phyloP scores from a whole-genome alignment of 2,888 invertebrate species.

The Latrodectus hesperus region DNA sequence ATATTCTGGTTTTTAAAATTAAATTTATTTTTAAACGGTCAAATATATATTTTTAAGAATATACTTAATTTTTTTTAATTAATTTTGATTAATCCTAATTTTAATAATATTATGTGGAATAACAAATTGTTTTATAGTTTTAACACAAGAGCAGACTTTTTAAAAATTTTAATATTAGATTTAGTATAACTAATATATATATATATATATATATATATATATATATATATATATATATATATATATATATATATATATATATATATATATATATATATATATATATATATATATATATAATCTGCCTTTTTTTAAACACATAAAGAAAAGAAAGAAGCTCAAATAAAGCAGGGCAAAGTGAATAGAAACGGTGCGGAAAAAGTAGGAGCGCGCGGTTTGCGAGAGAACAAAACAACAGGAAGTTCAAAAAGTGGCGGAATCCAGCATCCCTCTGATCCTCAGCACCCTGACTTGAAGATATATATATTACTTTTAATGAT shows the following conservation, averaged over 20 bases:
- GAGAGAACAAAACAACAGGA: slow-evolving; percentile 65
- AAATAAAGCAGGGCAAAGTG: neutral
- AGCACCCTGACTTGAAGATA: slow-evolving; percentile 41
- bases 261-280: slow-evolving; percentile 1
- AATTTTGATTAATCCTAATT: too few relatives aligned
- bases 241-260: too few relatives aligned
- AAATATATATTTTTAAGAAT: too few relatives aligned
- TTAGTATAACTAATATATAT: slow-evolving; percentile 7
- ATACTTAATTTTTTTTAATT: too few relatives aligned
- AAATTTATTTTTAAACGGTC: too few relatives aligned
- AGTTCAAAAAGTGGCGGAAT: slow-evolving; percentile 44
- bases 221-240: neutral
- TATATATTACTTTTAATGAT: slow-evolving; percentile 62
- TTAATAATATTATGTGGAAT: too few relatives aligned
- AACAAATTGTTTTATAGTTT: too few relatives aligned
- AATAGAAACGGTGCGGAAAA: slow-evolving; percentile 3
- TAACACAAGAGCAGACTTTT: too few relatives aligned
- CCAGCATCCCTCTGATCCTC: slow-evolving; percentile 46
- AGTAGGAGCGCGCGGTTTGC: neutral
- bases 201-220: neutral
- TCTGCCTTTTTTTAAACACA: neutral
- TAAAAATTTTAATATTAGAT: too few relatives aligned
- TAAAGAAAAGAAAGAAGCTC: neutral
- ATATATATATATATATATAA: neutral
- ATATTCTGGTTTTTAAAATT: too few relatives aligned